These are phyloP conservation scores for Slavum lentiscoides DNA, from an alignment of 2,888 invertebrate species.

Conservation along the genomic window DNA sequence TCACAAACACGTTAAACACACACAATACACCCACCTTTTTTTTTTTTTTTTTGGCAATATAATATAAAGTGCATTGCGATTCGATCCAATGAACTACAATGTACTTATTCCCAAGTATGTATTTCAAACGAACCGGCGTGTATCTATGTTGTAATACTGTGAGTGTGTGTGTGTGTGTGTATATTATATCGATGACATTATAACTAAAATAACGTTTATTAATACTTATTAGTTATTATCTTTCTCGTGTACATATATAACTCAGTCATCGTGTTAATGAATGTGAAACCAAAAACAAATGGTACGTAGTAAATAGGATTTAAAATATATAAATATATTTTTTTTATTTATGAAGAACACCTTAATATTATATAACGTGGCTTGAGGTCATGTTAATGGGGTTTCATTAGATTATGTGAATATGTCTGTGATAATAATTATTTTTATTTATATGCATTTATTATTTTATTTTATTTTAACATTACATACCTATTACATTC, in stretches of 20 bases:
- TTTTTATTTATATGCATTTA: no score
- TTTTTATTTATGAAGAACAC: not conserved
- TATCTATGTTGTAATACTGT: not conserved
- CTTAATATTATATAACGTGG: not conserved
- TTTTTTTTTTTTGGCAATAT: not conserved
- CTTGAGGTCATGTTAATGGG: no score
- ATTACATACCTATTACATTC: no score
- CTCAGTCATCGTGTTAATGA: not conserved
- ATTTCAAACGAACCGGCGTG: not conserved
- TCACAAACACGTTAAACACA: no score
- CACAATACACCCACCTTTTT: not conserved
- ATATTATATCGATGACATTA: constrained; percentile 2
- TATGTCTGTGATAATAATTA: no score
- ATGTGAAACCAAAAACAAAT: constrained; percentile 12
- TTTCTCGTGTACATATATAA: not conserved
- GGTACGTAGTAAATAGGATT: constrained; percentile 13
- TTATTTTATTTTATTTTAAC: no score
- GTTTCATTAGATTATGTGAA: no score
- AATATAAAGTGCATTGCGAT: constrained; percentile 20
- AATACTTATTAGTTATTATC: constrained; percentile 7
- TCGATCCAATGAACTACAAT: constrained; percentile 6
- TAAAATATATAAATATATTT: not conserved
- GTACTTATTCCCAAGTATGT: constrained; percentile 8
- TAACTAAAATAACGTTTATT: not conserved
- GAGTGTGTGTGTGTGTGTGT: not conserved